Conservation (phyloP, 2,113 vertebrate genomes). For the Phaetusa simplex region DNA sequence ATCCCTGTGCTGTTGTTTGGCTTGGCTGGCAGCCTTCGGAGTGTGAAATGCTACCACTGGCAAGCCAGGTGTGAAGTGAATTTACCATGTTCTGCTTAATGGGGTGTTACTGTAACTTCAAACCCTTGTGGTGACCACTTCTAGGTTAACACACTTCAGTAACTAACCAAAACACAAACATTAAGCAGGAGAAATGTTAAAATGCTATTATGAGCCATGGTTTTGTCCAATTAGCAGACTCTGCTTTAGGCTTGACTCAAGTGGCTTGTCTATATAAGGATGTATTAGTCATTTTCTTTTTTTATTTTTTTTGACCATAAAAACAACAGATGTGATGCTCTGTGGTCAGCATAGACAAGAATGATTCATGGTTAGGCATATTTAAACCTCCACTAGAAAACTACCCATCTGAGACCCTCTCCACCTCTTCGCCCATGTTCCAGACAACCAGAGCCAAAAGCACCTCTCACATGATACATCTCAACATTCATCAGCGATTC, state of each 20-base stretch:
- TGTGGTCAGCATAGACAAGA: constrained; percentile 50
- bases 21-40: constrained; percentile 13
- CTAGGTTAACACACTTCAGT: constrained; percentile 40
- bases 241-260: constrained; percentile 15
- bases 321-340: constrained; percentile 61
- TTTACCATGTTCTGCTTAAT: constrained; percentile 43
- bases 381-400: constrained; percentile 38
- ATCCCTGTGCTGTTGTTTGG: constrained; percentile 13
- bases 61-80: constrained; percentile 44
- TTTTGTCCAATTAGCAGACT: constrained; percentile 34
- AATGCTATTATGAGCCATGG: constrained; percentile 12
- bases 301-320: constrained; percentile 23
- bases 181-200: background rate
- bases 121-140: constrained; percentile 35
- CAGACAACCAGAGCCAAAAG: constrained; percentile 25
- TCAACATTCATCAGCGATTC: constrained; percentile 6
- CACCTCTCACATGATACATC: constrained; percentile 6
- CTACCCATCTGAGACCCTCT: constrained; percentile 27
- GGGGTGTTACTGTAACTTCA: constrained; percentile 49
- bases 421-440: constrained; percentile 41
- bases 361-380: constrained; percentile 44
- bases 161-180: constrained; percentile 56
- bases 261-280: constrained; percentile 43
- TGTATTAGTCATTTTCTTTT: constrained; percentile 50
- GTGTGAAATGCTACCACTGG: background rate